A percentile compares a stretch with the other conserved stretches of the same genome.
Evolutionary conservation across 2,797 vertebrate genomes (phyloP).

Genomic region (Brachymystax lenok): DNA sequence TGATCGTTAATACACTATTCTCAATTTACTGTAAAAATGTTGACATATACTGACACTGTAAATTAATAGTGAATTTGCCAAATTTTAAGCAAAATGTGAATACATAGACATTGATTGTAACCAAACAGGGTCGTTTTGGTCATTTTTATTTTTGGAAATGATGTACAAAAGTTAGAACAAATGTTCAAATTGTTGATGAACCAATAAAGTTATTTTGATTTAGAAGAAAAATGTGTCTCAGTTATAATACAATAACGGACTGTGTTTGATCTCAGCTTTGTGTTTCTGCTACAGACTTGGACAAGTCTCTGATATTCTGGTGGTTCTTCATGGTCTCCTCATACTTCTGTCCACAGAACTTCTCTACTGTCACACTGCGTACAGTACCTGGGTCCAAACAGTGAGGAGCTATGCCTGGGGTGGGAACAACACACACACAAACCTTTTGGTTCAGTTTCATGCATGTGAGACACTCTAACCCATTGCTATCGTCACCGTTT

Average conservation of each 20-base stretch:
- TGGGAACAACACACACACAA: constrained; percentile 4
- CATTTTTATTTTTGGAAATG: not conserved
- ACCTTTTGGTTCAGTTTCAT: not conserved
- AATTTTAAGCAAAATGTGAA: not conserved
- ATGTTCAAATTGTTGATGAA: not conserved
- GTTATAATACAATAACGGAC: not conserved
- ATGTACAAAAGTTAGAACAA: not conserved
- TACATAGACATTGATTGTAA: not conserved
- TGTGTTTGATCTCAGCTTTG: not conserved
- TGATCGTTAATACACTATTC: not conserved
- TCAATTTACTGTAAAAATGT: not conserved
- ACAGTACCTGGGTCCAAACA: constrained; percentile 91
- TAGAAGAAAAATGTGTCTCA: not conserved
- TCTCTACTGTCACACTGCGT: constrained; percentile 79
- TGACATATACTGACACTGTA: not conserved
- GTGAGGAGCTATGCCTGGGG: constrained; percentile 87
- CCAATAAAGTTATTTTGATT: not conserved
- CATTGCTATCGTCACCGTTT: not conserved
- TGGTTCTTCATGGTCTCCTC: constrained; percentile 88
- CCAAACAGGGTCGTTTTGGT: not conserved
- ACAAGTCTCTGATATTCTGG: constrained; percentile 86
- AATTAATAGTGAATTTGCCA: not conserved
- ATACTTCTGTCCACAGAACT: constrained; percentile 89
- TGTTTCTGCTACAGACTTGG: constrained; percentile 66
- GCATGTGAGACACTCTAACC: not conserved